Percentiles rank a stretch among this genome's conserved stretches.
These are phyloP conservation scores for Dexiosoma caninum DNA, from an alignment of 2,888 invertebrate genomes.

Conservation along the genomic window DNA sequence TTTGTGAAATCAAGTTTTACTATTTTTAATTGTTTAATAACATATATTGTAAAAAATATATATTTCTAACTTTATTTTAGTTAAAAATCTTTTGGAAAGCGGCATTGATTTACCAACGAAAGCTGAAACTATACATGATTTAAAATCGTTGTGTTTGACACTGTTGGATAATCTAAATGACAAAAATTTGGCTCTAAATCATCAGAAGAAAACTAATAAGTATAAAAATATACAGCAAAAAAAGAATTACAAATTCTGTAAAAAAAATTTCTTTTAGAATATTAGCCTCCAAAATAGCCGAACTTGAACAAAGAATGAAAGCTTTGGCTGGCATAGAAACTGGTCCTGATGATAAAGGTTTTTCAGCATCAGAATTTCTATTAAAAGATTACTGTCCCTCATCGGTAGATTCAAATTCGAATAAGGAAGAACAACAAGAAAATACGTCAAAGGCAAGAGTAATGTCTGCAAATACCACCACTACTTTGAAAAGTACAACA, in stretches of 20 bases:
- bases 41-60: no score
- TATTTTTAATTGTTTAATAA: background rate
- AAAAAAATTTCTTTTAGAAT: conserved; percentile 80
- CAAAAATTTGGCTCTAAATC: conserved; percentile 88
- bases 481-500: conserved; percentile 61
- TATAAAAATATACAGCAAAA: conserved; percentile 69
- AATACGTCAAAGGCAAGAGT: conserved; percentile 64
- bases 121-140: conserved; percentile 84
- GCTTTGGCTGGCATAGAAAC: conserved; percentile 79
- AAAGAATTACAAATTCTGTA: background rate
- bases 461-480: conserved; percentile 69
- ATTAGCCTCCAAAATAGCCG: conserved; percentile 88
- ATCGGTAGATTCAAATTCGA: conserved; percentile 78
- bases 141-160: conserved; percentile 87
- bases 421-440: conserved; percentile 12
- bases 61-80: conserved; percentile 77
- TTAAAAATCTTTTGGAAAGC: conserved; percentile 85
- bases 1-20: no score
- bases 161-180: conserved; percentile 91
- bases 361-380: conserved; percentile 81
- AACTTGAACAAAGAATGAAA: conserved; percentile 87
- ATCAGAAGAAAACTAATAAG: conserved; percentile 92
- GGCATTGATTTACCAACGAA: conserved; percentile 81
- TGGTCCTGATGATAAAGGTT: conserved; percentile 66
- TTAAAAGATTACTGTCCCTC: conserved; percentile 81